Percentiles rank a stretch among this genome's conserved stretches.
These are phyloP conservation scores for Pseudomyrmex pallidus DNA, from an alignment of 1,140 invertebrate genomes.

Conservation along the genomic window DNA sequence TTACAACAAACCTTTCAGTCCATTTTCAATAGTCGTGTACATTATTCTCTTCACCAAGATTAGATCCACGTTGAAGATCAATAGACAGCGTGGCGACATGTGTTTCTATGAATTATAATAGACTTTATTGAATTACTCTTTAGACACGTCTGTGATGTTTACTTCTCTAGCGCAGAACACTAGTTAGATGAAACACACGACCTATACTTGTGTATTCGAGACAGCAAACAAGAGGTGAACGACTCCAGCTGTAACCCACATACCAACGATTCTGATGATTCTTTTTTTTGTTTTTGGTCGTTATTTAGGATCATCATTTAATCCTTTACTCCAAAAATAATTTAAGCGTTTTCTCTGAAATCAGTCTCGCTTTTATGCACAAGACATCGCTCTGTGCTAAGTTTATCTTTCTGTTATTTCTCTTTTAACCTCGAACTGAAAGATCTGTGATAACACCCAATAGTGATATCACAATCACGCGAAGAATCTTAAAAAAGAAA, in stretches of 20 bases:
- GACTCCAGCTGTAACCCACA: not conserved
- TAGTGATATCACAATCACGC: not conserved
- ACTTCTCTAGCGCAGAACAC: not conserved
- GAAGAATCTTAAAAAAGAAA: not conserved
- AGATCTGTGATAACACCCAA: too few species aligned
- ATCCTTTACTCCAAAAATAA: not conserved
- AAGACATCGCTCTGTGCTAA: too few species aligned
- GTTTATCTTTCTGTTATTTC: too few species aligned
- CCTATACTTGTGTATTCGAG: not conserved
- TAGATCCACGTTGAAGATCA: not conserved
- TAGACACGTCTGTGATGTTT: not conserved
- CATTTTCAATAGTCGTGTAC: not conserved
- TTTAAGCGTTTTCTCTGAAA: too few species aligned
- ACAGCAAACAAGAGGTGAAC: not conserved
- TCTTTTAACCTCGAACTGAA: too few species aligned
- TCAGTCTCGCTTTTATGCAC: too few species aligned
- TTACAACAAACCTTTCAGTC: too few species aligned
- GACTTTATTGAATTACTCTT: not conserved
- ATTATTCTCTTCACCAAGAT: not conserved
- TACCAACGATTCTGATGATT: not conserved
- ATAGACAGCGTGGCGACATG: not conserved
- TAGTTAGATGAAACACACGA: constrained; percentile 36
- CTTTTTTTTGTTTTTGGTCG: not conserved
- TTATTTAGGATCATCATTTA: not conserved
- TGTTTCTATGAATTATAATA: not conserved